phyloP scores from a whole-genome alignment of 2,888 invertebrate genomes.

The Cryptus armator region DNA sequence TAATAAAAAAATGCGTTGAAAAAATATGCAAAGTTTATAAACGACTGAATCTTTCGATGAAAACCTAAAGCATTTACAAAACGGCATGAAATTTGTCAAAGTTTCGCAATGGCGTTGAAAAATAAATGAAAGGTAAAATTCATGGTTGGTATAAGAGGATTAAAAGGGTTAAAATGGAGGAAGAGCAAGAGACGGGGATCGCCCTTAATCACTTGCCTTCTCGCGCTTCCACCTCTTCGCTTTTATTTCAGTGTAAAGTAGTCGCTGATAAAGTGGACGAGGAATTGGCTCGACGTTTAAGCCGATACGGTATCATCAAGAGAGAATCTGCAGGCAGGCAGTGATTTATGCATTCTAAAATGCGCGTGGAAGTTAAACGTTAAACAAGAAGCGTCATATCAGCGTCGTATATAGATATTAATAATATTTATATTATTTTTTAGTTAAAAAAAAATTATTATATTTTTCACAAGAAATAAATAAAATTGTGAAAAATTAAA shows the following conservation, averaged over 20 bases:
- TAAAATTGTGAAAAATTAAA: conserved; percentile 19
- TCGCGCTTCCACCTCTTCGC: conserved; percentile 13
- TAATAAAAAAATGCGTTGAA: too few species aligned
- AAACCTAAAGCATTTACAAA: background rate
- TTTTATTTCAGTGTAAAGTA: conserved; percentile 35
- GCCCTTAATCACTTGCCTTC: conserved; percentile 36
- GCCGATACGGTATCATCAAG: conserved; percentile 51
- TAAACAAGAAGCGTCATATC: conserved; percentile 56
- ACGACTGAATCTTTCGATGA: too few species aligned
- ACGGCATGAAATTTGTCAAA: background rate
- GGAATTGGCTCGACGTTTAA: conserved; percentile 59
- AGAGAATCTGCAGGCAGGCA: conserved; percentile 62
- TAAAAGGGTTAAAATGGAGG: conserved; percentile 11
- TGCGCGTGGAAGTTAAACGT: conserved; percentile 50
- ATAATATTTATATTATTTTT: background rate
- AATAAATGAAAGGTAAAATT: background rate
- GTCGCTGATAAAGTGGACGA: conserved; percentile 52
- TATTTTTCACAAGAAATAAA: conserved; percentile 12
- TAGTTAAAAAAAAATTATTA: conserved; percentile 27
- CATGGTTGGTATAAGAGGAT: background rate
- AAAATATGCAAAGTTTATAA: too few species aligned
- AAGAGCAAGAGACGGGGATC: conserved; percentile 13
- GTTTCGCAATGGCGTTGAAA: background rate
- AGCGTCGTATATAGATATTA: conserved; percentile 39
- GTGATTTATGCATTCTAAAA: conserved; percentile 64